Conservation (phyloP, 2,113 vertebrate genomes). For the Hepsetus odoe region DNA sequence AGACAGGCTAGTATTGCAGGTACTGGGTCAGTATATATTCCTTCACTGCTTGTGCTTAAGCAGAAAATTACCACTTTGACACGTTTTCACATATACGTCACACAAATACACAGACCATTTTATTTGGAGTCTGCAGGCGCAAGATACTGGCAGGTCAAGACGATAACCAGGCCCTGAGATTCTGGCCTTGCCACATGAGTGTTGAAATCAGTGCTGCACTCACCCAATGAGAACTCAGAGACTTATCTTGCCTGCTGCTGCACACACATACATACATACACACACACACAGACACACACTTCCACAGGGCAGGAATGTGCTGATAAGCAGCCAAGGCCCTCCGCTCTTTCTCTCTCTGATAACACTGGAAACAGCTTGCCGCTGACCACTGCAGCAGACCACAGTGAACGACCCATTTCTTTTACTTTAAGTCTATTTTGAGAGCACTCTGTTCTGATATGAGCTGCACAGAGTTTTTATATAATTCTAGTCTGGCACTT, state of each 20-base stretch:
- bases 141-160: slow-evolving; percentile 50
- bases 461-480: neutral
- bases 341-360: slow-evolving; percentile 57
- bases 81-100: neutral
- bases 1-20: too few species aligned
- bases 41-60: neutral
- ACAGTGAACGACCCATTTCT: neutral
- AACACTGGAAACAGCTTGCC: slow-evolving; percentile 21
- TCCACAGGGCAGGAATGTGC: slow-evolving; percentile 71
- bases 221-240: slow-evolving; percentile 64
- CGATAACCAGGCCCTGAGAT: slow-evolving; percentile 41
- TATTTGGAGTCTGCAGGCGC: slow-evolving; percentile 59
- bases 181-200: slow-evolving; percentile 34
- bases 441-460: neutral
- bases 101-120: neutral
- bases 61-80: neutral
- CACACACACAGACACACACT: slow-evolving; percentile 50
- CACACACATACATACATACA: slow-evolving; percentile 55
- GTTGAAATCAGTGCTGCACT: slow-evolving; percentile 59
- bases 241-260: slow-evolving; percentile 63
- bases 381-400: neutral
- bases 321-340: slow-evolving; percentile 69
- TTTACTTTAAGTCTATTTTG: neutral
- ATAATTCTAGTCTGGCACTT: neutral
- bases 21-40: neutral